A percentile compares a stretch with the other conserved stretches of the same genome.
Evolutionary conservation across 2,113 vertebrate species (phyloP).

Genomic region (Benitochromis conjunctus): DNA sequence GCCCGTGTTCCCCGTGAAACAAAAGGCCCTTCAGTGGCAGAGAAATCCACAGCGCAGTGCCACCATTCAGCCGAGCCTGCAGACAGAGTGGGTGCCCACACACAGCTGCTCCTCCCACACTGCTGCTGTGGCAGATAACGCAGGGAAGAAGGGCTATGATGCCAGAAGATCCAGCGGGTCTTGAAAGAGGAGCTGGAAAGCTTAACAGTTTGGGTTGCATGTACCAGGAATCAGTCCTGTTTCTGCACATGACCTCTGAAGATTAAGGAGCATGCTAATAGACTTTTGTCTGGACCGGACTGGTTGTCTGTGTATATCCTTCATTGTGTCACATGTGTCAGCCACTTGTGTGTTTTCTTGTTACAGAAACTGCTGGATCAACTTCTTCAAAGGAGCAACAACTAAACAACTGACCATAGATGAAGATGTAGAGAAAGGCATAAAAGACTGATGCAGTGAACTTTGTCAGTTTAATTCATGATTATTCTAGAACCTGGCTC

Average conservation of each 20-base stretch:
- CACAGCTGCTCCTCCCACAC: constrained; percentile 34
- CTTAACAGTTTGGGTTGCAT: not conserved
- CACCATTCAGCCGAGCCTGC: constrained; percentile 41
- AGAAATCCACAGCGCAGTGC: constrained; percentile 25
- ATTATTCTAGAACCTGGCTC: not conserved
- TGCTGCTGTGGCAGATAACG: constrained; percentile 43
- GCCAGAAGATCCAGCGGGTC: constrained; percentile 14
- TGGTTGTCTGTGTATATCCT: not conserved
- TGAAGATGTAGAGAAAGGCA: not conserved
- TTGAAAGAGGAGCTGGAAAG: constrained; percentile 5
- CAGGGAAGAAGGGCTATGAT: not conserved
- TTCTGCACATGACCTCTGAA: not conserved
- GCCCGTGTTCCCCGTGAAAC: constrained; percentile 52
- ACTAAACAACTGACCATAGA: constrained; percentile 53
- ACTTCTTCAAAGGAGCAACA: constrained; percentile 81
- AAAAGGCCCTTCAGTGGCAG: constrained; percentile 58
- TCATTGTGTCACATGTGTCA: not conserved
- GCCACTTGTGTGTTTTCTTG: not conserved
- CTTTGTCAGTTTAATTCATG: not conserved
- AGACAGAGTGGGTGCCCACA: constrained; percentile 17
- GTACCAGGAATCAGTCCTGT: not conserved
- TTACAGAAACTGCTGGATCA: constrained; percentile 71
- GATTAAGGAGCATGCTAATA: not conserved
- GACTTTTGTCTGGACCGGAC: not conserved
- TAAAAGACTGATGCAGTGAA: not conserved